A percentile compares a stretch with the other conserved stretches of the same genome.
These are phyloP conservation scores for Gymnothorax reevesii DNA, from an alignment of 2,797 vertebrate species.

Conservation along the genomic window DNA sequence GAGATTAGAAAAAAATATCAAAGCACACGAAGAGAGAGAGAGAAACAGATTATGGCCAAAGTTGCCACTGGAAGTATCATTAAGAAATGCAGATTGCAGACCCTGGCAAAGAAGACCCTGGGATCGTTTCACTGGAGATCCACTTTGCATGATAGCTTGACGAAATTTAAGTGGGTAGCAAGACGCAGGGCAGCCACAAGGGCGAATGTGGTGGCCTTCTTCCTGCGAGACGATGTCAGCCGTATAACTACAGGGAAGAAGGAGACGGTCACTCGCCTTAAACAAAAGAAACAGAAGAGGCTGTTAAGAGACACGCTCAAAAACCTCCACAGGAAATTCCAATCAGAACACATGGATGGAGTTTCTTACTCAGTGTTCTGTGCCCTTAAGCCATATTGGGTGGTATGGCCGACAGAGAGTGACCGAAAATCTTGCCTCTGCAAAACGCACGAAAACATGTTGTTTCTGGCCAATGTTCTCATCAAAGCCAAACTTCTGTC, in stretches of 20 bases:
- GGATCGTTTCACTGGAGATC: background rate
- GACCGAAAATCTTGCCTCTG: conserved; percentile 34
- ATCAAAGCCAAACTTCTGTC: background rate
- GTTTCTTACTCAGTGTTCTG: conserved; percentile 40
- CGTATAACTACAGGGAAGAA: conserved; percentile 31
- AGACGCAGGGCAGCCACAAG: background rate
- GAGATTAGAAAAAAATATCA: background rate
- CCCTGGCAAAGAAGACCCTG: background rate
- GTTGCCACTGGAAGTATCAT: conserved; percentile 2
- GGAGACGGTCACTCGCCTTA: conserved; percentile 33
- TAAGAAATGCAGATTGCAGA: conserved; percentile 20
- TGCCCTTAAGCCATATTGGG: conserved; percentile 37
- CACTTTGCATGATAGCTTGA: background rate
- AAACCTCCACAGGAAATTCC: conserved; percentile 36
- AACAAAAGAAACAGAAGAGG: conserved; percentile 37
- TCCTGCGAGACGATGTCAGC: conserved; percentile 37
- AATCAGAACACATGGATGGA: conserved; percentile 24
- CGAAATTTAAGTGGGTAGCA: background rate
- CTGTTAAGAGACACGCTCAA: conserved; percentile 40
- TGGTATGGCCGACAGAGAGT: conserved; percentile 33
- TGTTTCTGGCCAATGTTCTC: no score
- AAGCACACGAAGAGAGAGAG: background rate
- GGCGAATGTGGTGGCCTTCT: conserved; percentile 22
- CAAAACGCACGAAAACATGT: background rate
- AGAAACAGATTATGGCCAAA: conserved; percentile 13